Percentiles rank a stretch among this genome's conserved stretches.
Conservation (phyloP, 1,140 invertebrate genomes). For the Olivierus martensii region DNA sequence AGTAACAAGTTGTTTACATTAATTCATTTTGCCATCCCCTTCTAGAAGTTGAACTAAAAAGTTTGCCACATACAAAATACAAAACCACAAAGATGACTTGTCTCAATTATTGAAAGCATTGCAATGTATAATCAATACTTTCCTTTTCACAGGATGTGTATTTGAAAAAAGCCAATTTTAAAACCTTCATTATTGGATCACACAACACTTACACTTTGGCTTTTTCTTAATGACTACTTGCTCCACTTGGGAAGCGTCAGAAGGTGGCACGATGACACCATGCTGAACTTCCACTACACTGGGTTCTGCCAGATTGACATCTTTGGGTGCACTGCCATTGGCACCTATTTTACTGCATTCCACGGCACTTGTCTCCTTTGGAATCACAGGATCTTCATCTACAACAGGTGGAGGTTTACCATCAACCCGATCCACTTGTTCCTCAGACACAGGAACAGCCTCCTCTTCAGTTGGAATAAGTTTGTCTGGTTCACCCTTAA, state of each 20-base stretch:
- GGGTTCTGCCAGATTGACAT: constrained; percentile 1
- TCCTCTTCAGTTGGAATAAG: constrained; percentile 13
- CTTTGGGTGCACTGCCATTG: constrained; percentile 8
- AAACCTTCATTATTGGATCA: constrained; percentile 51
- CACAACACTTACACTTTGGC: constrained; percentile 77
- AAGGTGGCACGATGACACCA: constrained; percentile 48
- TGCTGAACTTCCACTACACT: constrained; percentile 55
- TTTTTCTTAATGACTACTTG: constrained; percentile 78
- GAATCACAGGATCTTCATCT: neutral
- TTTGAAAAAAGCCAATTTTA: neutral
- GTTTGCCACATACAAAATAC: too few relatives aligned
- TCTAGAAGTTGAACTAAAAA: too few relatives aligned
- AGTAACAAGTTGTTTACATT: too few relatives aligned
- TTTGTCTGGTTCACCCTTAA: constrained; percentile 30
- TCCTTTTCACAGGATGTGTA: too few relatives aligned
- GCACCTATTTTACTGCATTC: constrained; percentile 12
- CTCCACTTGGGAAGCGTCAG: constrained; percentile 61
- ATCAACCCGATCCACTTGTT: neutral
- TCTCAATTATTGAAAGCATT: too few relatives aligned
- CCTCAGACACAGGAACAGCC: too few relatives aligned
- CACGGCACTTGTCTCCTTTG: constrained; percentile 12
- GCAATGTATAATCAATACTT: too few relatives aligned
- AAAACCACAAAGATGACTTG: too few relatives aligned
- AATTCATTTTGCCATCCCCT: too few relatives aligned
- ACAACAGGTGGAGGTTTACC: neutral